A percentile compares a stretch with the other conserved stretches of the same genome.
Conservation (phyloP, 2,113 vertebrate genomes). For the Sceloporus tristichus region DNA sequence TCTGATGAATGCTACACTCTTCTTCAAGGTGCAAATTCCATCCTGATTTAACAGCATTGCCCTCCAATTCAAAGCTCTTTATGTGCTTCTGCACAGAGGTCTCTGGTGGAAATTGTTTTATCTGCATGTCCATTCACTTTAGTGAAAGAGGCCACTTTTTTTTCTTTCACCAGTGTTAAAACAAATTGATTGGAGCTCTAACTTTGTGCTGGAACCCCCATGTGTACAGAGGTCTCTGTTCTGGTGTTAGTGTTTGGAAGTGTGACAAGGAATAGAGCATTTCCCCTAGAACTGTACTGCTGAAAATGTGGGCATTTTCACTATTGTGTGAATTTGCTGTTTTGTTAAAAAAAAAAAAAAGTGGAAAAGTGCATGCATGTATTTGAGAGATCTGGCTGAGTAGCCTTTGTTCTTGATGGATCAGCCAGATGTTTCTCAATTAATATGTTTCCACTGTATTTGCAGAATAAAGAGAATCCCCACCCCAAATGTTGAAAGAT, state of each 20-base stretch:
- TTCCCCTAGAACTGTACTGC: background rate
- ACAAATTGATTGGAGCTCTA: background rate
- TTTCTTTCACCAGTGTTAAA: background rate
- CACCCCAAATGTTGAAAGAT: background rate
- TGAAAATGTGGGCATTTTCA: conserved; percentile 9
- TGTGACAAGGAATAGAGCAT: background rate
- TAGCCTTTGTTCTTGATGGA: conserved; percentile 58
- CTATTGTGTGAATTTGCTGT: background rate
- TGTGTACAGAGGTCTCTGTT: background rate
- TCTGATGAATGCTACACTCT: conserved; percentile 5
- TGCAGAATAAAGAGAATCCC: background rate
- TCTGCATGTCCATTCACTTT: background rate
- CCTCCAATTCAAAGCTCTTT: background rate
- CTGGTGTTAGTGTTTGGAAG: background rate
- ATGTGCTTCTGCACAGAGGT: background rate
- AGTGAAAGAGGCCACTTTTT: background rate
- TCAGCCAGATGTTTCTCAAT: conserved; percentile 54
- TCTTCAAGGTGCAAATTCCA: conserved; percentile 37
- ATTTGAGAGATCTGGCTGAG: conserved; percentile 41
- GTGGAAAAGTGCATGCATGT: conserved; percentile 30
- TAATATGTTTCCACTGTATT: conserved; percentile 51
- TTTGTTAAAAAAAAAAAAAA: background rate
- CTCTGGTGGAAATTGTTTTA: background rate
- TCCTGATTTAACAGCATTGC: conserved; percentile 33
- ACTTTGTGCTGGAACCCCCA: background rate